Base-by-base conservation (phyloP, 2,888 invertebrate genomes). In the Spodoptera littoralis region DNA sequence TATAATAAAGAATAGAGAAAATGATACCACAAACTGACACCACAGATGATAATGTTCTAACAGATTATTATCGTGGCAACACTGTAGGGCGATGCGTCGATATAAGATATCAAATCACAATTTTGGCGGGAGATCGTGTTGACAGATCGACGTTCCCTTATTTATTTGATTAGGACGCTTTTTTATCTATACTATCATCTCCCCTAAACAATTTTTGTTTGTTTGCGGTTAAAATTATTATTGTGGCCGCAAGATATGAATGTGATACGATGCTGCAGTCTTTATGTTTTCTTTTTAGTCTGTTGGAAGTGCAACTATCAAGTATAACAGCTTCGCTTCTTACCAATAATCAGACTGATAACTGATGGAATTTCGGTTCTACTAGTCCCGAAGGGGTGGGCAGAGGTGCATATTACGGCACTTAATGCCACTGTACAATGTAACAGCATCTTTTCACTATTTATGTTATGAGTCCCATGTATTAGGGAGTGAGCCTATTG, bases 101-200 rank as follows among this genome's bases (percentile, higher is more conserved):
- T 87, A 85, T 83, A 78, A 81, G 84, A 87, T 92, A 93, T 94
- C 93, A 92, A 91, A 93, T 93, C 88, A 82, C 93, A 88, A 92
- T 92, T 91, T 78, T 86, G 85, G 83, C 78, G 73, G 76, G 84
- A 90, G 90, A 92, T 92, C 86, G 88, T 83, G 88, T 84, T 82
- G 85, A 87, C 87, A 88, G 90, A 90, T 92, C 72, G 70, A 77
- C 77, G 81, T 84, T 36, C 88, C 90, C 90, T 86, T 86, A 87
- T 90, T 87, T 90, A 89, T 91, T 90, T 90, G 90, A 91, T 91
- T 88, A 88, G 85, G 82, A 84, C 70, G 78, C 73, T 85, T 88
- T 88, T 88, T 84, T 86, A 83, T 84, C 85, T 77, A 77, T 78
- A 8, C 36, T 9, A 9, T 73, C 62, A 79, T 76, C 72, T 84